Percentiles rank a stretch among this genome's conserved stretches.
Evolutionary conservation across 2,113 vertebrate species (phyloP).

Genomic region (Tricholaema leucomelas): DNA sequence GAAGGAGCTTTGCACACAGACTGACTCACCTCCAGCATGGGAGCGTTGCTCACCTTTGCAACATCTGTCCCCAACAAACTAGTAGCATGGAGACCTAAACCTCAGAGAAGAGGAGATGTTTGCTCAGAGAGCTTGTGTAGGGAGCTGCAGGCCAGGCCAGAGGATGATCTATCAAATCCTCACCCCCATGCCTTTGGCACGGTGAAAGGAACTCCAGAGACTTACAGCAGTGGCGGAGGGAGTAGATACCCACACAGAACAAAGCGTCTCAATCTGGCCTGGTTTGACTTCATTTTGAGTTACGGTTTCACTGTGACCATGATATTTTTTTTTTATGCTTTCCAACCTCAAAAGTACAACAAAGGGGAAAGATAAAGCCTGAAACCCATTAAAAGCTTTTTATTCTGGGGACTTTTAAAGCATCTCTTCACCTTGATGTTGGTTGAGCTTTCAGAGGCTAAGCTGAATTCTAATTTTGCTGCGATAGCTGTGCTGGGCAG

Average conservation of each 20-base stretch:
- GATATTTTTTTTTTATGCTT: neutral
- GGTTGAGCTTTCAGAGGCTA: neutral
- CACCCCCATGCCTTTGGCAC: accelerated
- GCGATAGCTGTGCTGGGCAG: neutral
- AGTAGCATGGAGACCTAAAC: neutral
- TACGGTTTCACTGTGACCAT: neutral
- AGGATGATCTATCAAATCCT: neutral
- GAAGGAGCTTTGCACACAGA: neutral
- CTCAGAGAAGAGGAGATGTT: neutral
- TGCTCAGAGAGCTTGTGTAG: neutral
- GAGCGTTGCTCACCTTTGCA: neutral
- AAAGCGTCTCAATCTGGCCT: neutral
- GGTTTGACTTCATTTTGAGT: neutral
- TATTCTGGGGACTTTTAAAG: neutral
- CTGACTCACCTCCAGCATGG: neutral
- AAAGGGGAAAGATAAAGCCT: neutral
- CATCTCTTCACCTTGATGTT: neutral
- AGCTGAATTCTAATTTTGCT: constrained; percentile 17
- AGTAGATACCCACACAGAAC: neutral
- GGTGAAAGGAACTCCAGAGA: neutral
- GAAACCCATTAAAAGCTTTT: constrained; percentile 24
- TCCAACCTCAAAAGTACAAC: neutral
- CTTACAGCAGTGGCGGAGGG: neutral
- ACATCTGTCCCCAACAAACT: neutral
- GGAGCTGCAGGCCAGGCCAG: neutral